These are phyloP conservation scores for Stichopus chloronotus DNA, from an alignment of 35 echinoderm and acorn worm genomes.

Conservation along the genomic window DNA sequence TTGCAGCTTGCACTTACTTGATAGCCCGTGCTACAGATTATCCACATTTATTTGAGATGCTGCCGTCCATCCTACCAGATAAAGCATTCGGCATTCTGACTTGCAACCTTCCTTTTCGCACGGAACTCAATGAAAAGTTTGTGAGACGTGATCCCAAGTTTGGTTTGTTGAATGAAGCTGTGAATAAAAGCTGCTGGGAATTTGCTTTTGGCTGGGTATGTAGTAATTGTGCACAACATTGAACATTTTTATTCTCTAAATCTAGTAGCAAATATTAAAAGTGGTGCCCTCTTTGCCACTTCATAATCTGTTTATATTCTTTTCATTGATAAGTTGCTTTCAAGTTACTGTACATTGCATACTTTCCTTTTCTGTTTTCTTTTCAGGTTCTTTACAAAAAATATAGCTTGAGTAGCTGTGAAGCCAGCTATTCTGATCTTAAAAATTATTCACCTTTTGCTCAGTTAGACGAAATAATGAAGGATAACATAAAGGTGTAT, in stretches of 20 bases:
- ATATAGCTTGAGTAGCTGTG: slow-evolving; percentile 19
- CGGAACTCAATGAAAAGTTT: background rate
- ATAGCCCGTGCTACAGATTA: background rate
- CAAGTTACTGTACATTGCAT: too few species aligned
- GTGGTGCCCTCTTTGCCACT: too few species aligned
- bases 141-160: background rate
- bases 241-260: too few species aligned
- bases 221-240: too few species aligned
- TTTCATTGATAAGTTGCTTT: too few species aligned
- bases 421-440: slow-evolving; percentile 17
- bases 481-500: slow-evolving; percentile 50
- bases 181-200: background rate
- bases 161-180: background rate
- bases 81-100: slow-evolving; percentile 23
- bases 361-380: too few species aligned
- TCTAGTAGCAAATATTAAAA: too few species aligned
- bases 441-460: slow-evolving; percentile 29
- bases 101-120: background rate
- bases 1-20: background rate
- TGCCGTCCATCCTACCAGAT: slow-evolving; percentile 2
- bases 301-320: too few species aligned
- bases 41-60: background rate
- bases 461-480: background rate
- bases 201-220: background rate
- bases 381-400: slow-evolving; percentile 4